Base-by-base conservation (phyloP, 2,888 invertebrate genomes). In the Scrobipalpa costella region DNA sequence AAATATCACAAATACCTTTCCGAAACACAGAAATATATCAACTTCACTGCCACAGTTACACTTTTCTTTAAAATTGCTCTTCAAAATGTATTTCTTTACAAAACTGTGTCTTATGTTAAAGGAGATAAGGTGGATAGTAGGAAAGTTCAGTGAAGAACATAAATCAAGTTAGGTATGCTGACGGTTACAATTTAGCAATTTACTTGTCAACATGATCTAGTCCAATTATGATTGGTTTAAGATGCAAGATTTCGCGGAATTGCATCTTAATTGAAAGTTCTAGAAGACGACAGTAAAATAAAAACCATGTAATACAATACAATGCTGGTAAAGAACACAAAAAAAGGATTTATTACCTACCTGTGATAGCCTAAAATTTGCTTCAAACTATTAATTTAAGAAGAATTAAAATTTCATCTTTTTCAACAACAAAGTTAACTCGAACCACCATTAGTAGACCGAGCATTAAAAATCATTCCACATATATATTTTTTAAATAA, bases 111-210 rank as follows among this genome's bases (percentile, higher is more conserved):
- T 61, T 66, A 68, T 8, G 36, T 15, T n/a, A 21, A 60, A 8
- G 7, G n/a, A 1, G 19, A 61, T 73, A 75, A 62, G 67, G 72
- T 70, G 52, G 57, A 68, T 49, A 72, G 66, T 73, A 44, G 67
- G 65, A 61, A 64, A 64, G 68, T 60, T 50, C 47, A 34, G 59
- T 13, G 59, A 50, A 55, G 61, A 55, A 58, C 52, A 81, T 85
- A 84, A 86, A 86, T 86, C 84, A 84, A 81, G 73, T 69, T 76
- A 75, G 78, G 79, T 76, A 80, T 79, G 78, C 75, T 77, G 79
- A 83, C 81, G 80, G 77, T 80, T 78, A 85, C 84, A 82, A 84
- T 85, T 85, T 85, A 81, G 83, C 80, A 85, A 86, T 86, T 85
- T 85, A 80, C 80, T 81, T 84, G 85, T 86, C 85, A 79, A 81